phyloP scores from a whole-genome alignment of 2,113 vertebrate genomes.

The Sarotherodon lohbergeri region DNA sequence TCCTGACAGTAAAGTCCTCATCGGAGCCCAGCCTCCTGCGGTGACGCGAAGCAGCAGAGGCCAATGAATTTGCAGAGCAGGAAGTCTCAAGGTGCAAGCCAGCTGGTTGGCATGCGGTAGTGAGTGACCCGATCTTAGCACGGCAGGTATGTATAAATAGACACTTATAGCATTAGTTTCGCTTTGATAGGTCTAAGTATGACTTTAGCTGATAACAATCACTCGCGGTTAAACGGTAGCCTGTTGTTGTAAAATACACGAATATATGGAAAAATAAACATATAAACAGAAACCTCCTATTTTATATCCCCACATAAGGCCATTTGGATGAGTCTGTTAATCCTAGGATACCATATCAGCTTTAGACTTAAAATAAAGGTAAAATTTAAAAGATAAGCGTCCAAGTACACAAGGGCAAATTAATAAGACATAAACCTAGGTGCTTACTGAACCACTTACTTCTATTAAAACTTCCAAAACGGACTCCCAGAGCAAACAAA shows the following conservation, averaged over 20 bases:
- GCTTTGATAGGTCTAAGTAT: not conserved
- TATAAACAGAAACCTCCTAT: not conserved
- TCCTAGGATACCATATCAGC: not conserved
- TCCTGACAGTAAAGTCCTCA: constrained; percentile 40
- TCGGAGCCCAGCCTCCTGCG: not conserved
- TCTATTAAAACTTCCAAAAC: not conserved
- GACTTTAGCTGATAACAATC: not conserved
- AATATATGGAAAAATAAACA: not conserved
- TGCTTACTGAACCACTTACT: not conserved
- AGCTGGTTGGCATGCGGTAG: constrained; percentile 10
- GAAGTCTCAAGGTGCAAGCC: not conserved
- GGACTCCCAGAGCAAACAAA: not conserved
- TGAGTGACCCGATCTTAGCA: not conserved
- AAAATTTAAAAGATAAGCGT: not conserved
- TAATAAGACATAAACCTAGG: not conserved
- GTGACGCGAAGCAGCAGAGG: not conserved
- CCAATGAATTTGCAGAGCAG: constrained; percentile 30
- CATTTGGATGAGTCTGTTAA: not conserved
- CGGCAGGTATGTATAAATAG: not conserved
- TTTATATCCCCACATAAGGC: not conserved
- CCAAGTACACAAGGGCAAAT: not conserved
- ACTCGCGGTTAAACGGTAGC: not conserved
- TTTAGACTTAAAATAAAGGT: not conserved
- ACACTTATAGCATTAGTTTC: not conserved
- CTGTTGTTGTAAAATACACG: not conserved